Base-by-base conservation (phyloP, 2,888 invertebrate genomes). In the Amblyjoppa proteus region DNA sequence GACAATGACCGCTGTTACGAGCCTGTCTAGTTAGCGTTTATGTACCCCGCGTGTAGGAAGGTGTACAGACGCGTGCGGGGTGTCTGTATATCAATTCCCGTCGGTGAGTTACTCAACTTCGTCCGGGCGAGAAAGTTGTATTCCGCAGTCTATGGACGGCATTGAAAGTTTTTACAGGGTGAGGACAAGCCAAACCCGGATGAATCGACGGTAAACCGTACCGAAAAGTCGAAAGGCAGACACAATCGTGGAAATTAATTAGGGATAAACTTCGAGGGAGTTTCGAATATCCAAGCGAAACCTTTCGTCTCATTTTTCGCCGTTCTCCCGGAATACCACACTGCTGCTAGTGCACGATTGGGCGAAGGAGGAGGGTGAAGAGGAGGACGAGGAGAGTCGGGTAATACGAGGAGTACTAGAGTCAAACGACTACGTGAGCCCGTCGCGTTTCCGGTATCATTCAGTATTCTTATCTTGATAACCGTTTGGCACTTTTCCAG, bases 401-500 rank as follows among this genome's bases (percentile, higher is more conserved):
- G 82, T 76, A 76, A 81, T 81, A 81, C 61, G 79, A 81, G 81
- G 51, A 77, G 85, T 82, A 85, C 86, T 81, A 76, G 80, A 88
- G 85, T 87, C 83, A 85, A 86, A 87, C 84, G 87, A 85, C 84
- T 86, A 85, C 87, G 85, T 87, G 87, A 78, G 58, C 64, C 85
- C 88, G 80, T 84, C 71, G 84, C 84, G 83, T 87, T 86, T 88
- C 88, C 81, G 84, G 87, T 88, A 88, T 88, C 88, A 88, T 84
- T 84, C 81, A 79, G 85, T 83, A 88, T 88, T 87, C 87, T 88
- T 84, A 87, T 86, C 85, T 83, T 87, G 88, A 88, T 88, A 87
- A 87, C 87, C 83, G 87, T 83, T 83, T 88, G 88, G 88, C 87
- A 87, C 86, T 88, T 88, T 88, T 88, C 87, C 88, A 87, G 87